phyloP scores from a whole-genome alignment of 2,797 vertebrate species.

The Fundulus diaphanus region DNA sequence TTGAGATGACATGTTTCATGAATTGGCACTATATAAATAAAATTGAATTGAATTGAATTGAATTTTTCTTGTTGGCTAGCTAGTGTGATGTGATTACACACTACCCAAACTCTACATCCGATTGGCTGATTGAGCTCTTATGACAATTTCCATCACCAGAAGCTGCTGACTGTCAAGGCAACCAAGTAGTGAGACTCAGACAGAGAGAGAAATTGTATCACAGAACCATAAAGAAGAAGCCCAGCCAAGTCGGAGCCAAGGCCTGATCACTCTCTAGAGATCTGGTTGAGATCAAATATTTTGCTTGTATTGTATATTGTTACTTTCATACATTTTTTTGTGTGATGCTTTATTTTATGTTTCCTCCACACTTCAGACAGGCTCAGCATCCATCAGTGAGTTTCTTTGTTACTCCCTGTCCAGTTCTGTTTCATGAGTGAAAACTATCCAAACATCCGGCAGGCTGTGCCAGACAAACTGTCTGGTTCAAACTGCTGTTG shows the following conservation, averaged over 20 bases:
- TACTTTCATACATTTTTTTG: not conserved
- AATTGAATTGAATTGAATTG: no score
- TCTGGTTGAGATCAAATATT: not conserved
- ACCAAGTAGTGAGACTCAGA: not conserved
- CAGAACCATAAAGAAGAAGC: not conserved
- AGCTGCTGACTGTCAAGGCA: not conserved
- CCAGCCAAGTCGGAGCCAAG: not conserved
- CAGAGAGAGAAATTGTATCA: not conserved
- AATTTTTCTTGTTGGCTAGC: not conserved
- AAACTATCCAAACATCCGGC: not conserved
- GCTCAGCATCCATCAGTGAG: not conserved
- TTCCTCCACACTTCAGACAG: not conserved
- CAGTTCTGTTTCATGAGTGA: not conserved
- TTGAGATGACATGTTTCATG: no score
- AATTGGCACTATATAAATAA: no score
- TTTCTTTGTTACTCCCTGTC: not conserved
- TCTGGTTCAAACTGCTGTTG: not conserved
- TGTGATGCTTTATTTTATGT: not conserved
- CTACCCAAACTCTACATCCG: not conserved
- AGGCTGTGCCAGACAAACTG: not conserved
- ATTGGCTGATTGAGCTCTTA: not conserved
- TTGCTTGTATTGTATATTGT: not conserved
- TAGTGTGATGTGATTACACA: not conserved
- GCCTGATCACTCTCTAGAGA: not conserved
- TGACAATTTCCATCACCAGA: not conserved